Percentiles rank a stretch among this genome's conserved stretches.
Evolutionary conservation across 2,113 vertebrate genomes (phyloP).

Genomic region (Noturus placidus): DNA sequence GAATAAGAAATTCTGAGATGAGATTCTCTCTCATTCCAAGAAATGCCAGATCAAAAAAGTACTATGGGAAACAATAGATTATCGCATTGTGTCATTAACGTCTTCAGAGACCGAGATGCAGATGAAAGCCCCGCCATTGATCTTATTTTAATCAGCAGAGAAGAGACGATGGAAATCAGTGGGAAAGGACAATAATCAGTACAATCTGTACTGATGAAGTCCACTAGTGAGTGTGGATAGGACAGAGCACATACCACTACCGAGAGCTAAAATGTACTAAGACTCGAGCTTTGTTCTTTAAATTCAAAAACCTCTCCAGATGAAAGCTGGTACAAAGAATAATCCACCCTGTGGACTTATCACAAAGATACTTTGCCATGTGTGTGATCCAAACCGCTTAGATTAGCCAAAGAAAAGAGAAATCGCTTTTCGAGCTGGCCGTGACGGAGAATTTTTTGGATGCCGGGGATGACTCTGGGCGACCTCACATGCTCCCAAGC

Average conservation of each 20-base stretch:
- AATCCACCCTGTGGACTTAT: conserved; percentile 1
- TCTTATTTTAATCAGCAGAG: background rate
- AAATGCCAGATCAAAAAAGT: background rate
- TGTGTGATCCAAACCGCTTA: background rate
- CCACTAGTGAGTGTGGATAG: background rate
- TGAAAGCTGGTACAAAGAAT: background rate
- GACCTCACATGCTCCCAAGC: conserved; percentile 23
- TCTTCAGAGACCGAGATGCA: background rate
- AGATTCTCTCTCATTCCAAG: background rate
- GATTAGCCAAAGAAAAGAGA: background rate
- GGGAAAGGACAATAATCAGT: background rate
- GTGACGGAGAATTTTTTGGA: conserved; percentile 43
- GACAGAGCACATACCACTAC: background rate
- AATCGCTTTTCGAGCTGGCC: conserved; percentile 15
- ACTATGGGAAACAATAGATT: background rate
- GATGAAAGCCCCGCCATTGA: background rate
- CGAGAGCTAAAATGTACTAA: background rate
- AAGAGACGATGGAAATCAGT: background rate
- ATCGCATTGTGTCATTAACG: background rate
- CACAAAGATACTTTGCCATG: background rate
- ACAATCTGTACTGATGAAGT: background rate
- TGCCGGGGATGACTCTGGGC: conserved; percentile 28
- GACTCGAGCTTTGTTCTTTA: background rate
- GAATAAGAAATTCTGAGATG: background rate
- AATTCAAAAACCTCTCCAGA: background rate